Evolutionary conservation across 2,797 vertebrate species (phyloP).

Genomic region (Falco biarmicus): DNA sequence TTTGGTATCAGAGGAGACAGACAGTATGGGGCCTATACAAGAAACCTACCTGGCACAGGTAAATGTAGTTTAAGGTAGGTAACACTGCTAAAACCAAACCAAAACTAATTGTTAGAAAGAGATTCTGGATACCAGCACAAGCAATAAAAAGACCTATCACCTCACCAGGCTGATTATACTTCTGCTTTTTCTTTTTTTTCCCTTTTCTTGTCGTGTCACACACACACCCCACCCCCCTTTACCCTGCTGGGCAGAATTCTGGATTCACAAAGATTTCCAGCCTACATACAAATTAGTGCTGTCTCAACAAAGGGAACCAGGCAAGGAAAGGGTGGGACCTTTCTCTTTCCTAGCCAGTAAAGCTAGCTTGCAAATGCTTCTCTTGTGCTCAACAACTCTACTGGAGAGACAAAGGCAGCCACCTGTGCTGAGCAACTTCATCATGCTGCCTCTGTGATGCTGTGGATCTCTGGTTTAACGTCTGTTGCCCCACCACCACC

Average conservation of each 20-base stretch:
- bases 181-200: background rate
- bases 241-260: background rate
- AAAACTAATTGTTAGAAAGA: background rate
- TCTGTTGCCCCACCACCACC: fast-evolving
- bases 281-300: fast-evolving
- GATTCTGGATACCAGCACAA: background rate
- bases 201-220: too few relatives aligned
- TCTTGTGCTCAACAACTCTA: background rate
- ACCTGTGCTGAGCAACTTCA: background rate
- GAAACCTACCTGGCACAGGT: background rate
- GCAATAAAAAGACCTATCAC: background rate
- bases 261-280: background rate
- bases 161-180: background rate
- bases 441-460: background rate
- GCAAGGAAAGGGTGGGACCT: fast-evolving
- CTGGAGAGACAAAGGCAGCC: background rate
- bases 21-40: too few relatives aligned
- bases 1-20: background rate
- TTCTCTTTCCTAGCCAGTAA: background rate
- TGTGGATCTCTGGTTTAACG: background rate
- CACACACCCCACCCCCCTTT: too few relatives aligned
- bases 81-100: background rate
- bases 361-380: background rate
- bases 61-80: background rate
- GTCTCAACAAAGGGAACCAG: background rate